phyloP scores from a whole-genome alignment of 2,888 invertebrate genomes.

The Euspilapteryx auroguttella region DNA sequence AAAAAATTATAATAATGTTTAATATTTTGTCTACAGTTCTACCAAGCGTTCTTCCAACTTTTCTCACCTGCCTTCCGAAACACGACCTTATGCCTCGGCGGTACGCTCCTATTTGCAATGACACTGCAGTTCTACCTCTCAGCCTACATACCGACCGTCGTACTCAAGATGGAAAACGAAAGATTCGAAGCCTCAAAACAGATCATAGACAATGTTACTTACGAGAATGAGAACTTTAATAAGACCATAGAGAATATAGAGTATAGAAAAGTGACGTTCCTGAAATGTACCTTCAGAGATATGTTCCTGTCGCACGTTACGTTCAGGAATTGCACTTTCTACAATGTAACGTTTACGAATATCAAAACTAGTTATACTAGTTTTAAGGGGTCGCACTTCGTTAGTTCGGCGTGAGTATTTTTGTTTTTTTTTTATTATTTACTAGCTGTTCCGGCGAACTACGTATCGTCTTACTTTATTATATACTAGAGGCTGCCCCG shows the following conservation, averaged over 20 bases:
- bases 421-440: background rate
- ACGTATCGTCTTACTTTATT: too few species aligned
- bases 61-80: conserved; percentile 65
- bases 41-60: conserved; percentile 69
- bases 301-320: conserved; percentile 72
- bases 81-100: conserved; percentile 64
- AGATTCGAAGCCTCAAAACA: conserved; percentile 23
- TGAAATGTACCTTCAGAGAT: conserved; percentile 67
- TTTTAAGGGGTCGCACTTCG: conserved; percentile 64
- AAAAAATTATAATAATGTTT: too few species aligned
- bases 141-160: conserved; percentile 51
- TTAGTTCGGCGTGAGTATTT: conserved; percentile 62
- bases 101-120: conserved; percentile 58
- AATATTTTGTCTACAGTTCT: conserved; percentile 60
- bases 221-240: conserved; percentile 51
- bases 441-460: too few species aligned
- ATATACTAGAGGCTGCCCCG: too few species aligned
- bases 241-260: conserved; percentile 63
- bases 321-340: conserved; percentile 71
- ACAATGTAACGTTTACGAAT: conserved; percentile 69
- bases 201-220: conserved; percentile 25
- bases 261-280: conserved; percentile 62
- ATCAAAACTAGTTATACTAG: conserved; percentile 71
- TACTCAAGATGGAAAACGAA: conserved; percentile 36
- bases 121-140: conserved; percentile 57